phyloP scores from a whole-genome alignment of 2,888 invertebrate genomes.

The Eristalis arbustorum region DNA sequence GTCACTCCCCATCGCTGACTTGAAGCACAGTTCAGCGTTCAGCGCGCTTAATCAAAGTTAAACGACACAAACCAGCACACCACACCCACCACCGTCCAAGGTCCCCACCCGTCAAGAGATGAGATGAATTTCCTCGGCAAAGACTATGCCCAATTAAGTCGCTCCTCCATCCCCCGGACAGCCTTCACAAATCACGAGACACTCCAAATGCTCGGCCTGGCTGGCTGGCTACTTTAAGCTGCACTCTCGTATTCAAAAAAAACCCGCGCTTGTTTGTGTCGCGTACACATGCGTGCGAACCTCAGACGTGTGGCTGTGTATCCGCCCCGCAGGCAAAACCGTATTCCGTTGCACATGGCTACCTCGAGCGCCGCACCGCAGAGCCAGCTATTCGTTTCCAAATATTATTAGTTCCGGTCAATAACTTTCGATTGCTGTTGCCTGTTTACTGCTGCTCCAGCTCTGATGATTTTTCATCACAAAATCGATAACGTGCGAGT shows the following conservation, averaged over 20 bases:
- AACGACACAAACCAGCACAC: constrained; percentile 38
- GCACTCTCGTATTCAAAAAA: constrained; percentile 57
- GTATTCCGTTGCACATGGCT: constrained; percentile 65
- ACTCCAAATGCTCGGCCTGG: no score
- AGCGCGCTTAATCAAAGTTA: constrained; percentile 36
- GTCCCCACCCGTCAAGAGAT: constrained; percentile 14
- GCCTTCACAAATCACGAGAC: not conserved
- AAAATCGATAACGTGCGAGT: constrained; percentile 6
- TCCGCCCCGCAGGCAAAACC: constrained; percentile 13
- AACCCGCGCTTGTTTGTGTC: constrained; percentile 27
- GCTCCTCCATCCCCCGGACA: constrained; percentile 15
- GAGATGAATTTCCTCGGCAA: constrained; percentile 52
- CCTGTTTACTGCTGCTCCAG: not conserved
- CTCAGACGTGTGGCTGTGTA: not conserved
- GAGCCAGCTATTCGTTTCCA: constrained; percentile 40
- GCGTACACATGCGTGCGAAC: not conserved
- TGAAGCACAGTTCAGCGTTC: not conserved
- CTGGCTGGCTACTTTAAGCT: constrained; percentile 26
- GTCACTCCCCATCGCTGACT: no score
- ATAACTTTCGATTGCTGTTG: constrained; percentile 65
- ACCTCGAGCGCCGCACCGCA: constrained; percentile 33
- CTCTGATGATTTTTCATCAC: constrained; percentile 53
- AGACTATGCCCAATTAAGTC: constrained; percentile 31
- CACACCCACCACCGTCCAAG: constrained; percentile 43
- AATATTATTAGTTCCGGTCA: constrained; percentile 70